Evolutionary conservation across 2,888 invertebrate species (phyloP).

Genomic region (Leptura quadrifasciata): DNA sequence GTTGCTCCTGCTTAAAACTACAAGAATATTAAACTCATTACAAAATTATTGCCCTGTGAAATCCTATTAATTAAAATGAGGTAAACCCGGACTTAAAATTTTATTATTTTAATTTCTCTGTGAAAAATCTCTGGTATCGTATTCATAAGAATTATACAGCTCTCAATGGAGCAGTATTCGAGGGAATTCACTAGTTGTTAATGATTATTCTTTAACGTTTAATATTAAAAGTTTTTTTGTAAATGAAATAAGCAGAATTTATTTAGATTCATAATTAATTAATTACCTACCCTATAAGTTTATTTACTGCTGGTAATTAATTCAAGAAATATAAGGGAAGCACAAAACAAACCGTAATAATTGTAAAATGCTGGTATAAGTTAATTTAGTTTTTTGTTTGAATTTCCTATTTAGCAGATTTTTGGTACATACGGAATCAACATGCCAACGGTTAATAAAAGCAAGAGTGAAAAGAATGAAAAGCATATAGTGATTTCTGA

Average conservation of each 20-base stretch:
- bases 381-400: no score
- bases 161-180: not conserved
- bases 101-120: conserved; percentile 6
- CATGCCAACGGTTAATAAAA: no score
- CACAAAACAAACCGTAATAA: no score
- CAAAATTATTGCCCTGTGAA: conserved; percentile 1
- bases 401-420: no score
- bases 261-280: not conserved
- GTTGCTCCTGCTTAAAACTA: conserved; percentile 3
- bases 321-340: not conserved
- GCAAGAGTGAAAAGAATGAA: no score
- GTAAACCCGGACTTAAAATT: not conserved
- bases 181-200: not conserved
- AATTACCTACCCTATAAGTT: not conserved
- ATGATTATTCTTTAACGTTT: not conserved
- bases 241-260: not conserved
- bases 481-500: no score
- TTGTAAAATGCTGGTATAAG: no score
- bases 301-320: not conserved
- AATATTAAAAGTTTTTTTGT: not conserved
- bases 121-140: not conserved
- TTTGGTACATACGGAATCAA: no score
- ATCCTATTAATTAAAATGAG: conserved; percentile 1
- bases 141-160: conserved; percentile 2
- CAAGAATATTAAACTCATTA: conserved; percentile 4